Evolutionary conservation across 2,888 invertebrate genomes (phyloP), one percentile per base, ranked within the genome.

Genomic region (Drepana falcataria): DNA sequence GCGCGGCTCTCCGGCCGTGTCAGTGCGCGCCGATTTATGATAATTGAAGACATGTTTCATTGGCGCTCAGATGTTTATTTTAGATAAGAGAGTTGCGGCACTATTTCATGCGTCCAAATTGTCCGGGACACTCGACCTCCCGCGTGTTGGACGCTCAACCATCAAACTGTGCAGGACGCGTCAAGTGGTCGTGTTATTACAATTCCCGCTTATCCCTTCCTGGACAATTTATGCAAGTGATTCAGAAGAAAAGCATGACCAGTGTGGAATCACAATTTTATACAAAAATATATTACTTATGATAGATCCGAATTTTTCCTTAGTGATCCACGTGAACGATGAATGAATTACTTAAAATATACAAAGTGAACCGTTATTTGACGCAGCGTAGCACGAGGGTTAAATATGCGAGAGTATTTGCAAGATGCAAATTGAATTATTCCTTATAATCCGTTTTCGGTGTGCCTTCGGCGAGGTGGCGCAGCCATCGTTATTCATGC

Each of bases 41-140:
- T 91, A 90, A 91, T 91, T 89, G 88, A 91, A 91, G 88, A 82
- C 90, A 85, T 88, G 90, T 88, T 89, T 87, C 89, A 88, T 85
- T 82, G 86, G 83, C 83, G 83, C 79, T 84, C 85, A 79, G 89
- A 91, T 90, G 88, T 90, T 91, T 91, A 90, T 90, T 91, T 90
- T 90, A 90, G 91, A 90, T 91, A 90, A 88, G 81, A 79, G 66
- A 78, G 81, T 80, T 80, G 77, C 80, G 82, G 85, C 81, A 87
- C 87, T 90, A 88, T 90, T 89, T 91, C 86, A 90, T 86, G 77
- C 79, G 84, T 81, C 85, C 81, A 85, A 89, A 86, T 85, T 83
- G 85, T 80, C 73, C 75, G 75, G 78, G 81, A 82, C 73, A 76
- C 68, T 79, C 86, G 88, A 89, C 90, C 89, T 83, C 87, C 88